These are phyloP conservation scores for Enteromius unitaeniatus DNA, from an alignment of 2,797 vertebrate genomes.

Conservation along the genomic window DNA sequence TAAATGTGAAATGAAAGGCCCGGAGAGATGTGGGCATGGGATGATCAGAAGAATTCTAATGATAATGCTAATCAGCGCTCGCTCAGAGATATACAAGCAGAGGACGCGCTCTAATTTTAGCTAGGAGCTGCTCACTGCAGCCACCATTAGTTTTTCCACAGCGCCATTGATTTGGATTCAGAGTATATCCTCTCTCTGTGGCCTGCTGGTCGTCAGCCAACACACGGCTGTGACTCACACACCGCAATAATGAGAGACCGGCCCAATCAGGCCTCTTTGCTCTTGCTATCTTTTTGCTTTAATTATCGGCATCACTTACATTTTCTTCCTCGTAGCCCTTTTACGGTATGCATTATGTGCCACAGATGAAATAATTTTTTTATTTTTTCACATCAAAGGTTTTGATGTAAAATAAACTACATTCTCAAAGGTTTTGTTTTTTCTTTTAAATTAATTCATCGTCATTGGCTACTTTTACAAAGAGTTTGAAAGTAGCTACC, in stretches of 20 bases:
- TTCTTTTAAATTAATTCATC: background rate
- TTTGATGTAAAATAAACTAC: background rate
- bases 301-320: background rate
- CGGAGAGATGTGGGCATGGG: background rate
- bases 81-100: slow-evolving; percentile 38
- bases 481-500: background rate
- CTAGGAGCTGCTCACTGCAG: slow-evolving; percentile 61
- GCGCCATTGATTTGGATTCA: slow-evolving; percentile 71
- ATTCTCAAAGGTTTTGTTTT: background rate
- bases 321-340: background rate
- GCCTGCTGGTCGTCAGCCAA: slow-evolving; percentile 46
- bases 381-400: background rate
- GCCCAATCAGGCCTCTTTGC: background rate
- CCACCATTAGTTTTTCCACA: slow-evolving; percentile 80
- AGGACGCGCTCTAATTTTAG: slow-evolving; percentile 50
- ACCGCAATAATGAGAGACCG: background rate
- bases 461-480: background rate
- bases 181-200: slow-evolving; percentile 40
- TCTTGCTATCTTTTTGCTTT: background rate
- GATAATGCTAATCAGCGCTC: slow-evolving; percentile 43
- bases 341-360: background rate
- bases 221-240: slow-evolving; percentile 30
- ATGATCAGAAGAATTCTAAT: slow-evolving; percentile 19
- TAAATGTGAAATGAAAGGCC: slow-evolving; percentile 26
- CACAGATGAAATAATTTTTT: no score